phyloP scores from a whole-genome alignment of 2,113 vertebrate genomes.

The Pelmatolapia mariae region DNA sequence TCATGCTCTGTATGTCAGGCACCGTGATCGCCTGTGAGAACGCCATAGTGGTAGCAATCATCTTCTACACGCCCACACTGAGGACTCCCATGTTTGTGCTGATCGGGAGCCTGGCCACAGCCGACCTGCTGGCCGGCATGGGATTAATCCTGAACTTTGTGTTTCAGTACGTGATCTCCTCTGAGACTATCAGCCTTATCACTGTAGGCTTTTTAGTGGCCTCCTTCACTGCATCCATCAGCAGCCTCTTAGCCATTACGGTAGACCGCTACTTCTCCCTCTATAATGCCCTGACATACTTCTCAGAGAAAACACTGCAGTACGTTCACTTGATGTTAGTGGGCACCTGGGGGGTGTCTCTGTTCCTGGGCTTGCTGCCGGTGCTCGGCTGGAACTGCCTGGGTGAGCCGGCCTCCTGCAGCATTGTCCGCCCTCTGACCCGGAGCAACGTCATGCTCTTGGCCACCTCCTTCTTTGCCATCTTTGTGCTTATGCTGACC shows the following conservation, averaged over 20 bases:
- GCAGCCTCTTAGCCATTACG: slow-evolving; percentile 93
- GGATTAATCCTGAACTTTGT: slow-evolving; percentile 97
- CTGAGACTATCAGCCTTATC: slow-evolving; percentile 90
- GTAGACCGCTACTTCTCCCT: slow-evolving; percentile 96
- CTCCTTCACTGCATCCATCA: slow-evolving; percentile 93
- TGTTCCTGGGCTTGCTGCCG: slow-evolving; percentile 86
- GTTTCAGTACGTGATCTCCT: slow-evolving; percentile 90
- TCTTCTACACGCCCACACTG: slow-evolving; percentile 89
- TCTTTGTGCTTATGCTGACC: slow-evolving; percentile 91
- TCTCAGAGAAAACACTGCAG: slow-evolving; percentile 88
- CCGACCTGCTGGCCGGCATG: slow-evolving; percentile 90
- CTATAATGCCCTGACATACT: slow-evolving; percentile 94
- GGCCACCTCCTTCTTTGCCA: slow-evolving; percentile 84
- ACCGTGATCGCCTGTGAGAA: slow-evolving; percentile 95
- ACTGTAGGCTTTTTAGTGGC: slow-evolving; percentile 95
- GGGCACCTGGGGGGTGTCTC: slow-evolving; percentile 87
- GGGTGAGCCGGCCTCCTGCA: slow-evolving; percentile 78
- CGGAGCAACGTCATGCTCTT: slow-evolving; percentile 87
- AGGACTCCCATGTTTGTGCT: slow-evolving; percentile 94
- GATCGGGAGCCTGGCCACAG: slow-evolving; percentile 93
- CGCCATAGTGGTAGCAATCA: slow-evolving; percentile 92
- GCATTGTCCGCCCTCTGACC: slow-evolving; percentile 89
- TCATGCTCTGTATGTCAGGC: slow-evolving; percentile 94
- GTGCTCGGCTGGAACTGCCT: slow-evolving; percentile 97
- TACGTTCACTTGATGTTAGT: slow-evolving; percentile 89